Base-by-base conservation (phyloP, 2,113 vertebrate species). In the Pavo muticus region DNA sequence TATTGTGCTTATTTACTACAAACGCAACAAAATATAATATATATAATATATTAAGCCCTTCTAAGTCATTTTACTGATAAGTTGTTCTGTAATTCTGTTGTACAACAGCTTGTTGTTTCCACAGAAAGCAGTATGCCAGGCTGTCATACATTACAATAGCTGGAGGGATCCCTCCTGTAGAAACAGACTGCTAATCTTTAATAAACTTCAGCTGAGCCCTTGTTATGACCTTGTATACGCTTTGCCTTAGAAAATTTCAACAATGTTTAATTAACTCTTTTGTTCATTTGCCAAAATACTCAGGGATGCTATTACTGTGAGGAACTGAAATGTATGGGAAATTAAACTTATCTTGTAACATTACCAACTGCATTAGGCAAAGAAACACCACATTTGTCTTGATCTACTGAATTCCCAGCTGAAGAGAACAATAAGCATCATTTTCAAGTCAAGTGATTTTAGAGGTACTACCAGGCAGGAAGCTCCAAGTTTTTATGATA, bases 181-280 rank as follows among this genome's bases (percentile, higher is more conserved):
- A 96, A 97, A 91, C 77, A 94, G 76, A 47, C 54, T 93, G 83
- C 59, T 95, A 93, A 91, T 95, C 93, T 93, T 94, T 91, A 96
- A 95, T 93, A 97, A 95, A 95, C 71, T 94, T 96, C 93, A 96
- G 59, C 80, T 88, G 84, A 93, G 87, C 84, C 88, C 92, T 94
- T 94, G 71, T 5, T 63, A 45, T 1, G 67, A 96, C 96, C 95
- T 96, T 96, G 79, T 29, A 64, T 84, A 77, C n/a, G 81, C 57
- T 95, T 19, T 91, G 84, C 64, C 42, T 80, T 52, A 64, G 84
- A 93, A 95, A 94, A 94, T 88, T 40, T 83, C 69, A 91, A 59
- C 54, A 91, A 52, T 78, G 81, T 83, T 92, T 95, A 96, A 97
- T 95, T 91, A 96, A 68, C 32, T 87, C 52, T 80, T 94, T 77